Base-by-base conservation (phyloP, 2,797 vertebrate species). In the Pagetopsis macropterus region DNA sequence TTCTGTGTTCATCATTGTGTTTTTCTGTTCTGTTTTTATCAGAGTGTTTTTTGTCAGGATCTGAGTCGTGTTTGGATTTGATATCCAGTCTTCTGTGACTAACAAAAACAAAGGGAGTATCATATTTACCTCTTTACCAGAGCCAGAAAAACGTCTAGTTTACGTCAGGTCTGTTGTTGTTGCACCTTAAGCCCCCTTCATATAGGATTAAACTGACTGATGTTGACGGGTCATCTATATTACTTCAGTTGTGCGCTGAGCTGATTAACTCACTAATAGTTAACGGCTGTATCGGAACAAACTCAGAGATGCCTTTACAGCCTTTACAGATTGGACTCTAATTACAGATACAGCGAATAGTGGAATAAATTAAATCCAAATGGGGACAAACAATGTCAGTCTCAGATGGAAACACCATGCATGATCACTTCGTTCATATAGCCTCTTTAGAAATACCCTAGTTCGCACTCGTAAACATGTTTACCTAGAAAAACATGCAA, bases 61-160 rank as follows among this genome's bases (percentile, higher is more conserved):
- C 77, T 50, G 83, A 82, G 65, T 87, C 81, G 3, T 79, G 81
- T 83, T 91, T 91, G 3, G 48, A 31, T 82, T 90, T 91, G 21
- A 76, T 68, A 62, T 87, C 88, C 55, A 72, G 82, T 74, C 58
- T 89, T 83, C 83, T 91, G 79, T 87, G 88, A 87, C 93, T 93
- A 84, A 89, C 73, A 88, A 61, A 90, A 67, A 90, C 64, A 94
- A 62, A 84, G 61, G 70, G 70, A 65, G 60, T 23, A 65, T 59
- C 3, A 60, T 56, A 69, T 82, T 79, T 55, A 78, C 72, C 48
- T 69, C 40, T 12, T 9, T 63, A 54, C 37, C 74, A 41, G 23
- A 59, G 50, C 41, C 52, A 48, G 33, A n/a, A 75, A 70, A 68
- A 23, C 19, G 46, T 56, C 60, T 69, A 14, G 19, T 16, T 51